Conservation (phyloP, 2,888 invertebrate species). For the Neelides folsomi region DNA sequence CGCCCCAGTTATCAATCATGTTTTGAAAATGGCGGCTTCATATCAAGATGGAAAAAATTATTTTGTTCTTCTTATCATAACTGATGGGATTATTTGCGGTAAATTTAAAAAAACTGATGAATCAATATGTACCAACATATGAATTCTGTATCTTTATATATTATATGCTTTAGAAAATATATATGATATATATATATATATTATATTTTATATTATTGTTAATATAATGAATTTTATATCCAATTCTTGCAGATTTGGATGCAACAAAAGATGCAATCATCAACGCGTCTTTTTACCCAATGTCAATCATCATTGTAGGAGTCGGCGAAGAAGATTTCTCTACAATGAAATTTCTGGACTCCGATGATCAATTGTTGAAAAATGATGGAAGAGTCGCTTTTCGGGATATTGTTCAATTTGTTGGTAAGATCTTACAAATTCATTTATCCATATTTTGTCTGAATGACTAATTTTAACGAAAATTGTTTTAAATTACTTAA, state of each 20-base stretch:
- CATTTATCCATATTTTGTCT: no score
- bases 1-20: constrained; percentile 45
- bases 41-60: constrained; percentile 43
- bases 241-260: constrained; percentile 28
- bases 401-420: constrained; percentile 48
- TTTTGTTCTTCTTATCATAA: constrained; percentile 48
- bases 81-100: constrained; percentile 45
- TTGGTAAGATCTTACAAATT: constrained; percentile 33
- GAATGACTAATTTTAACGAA: no score
- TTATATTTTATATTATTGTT: no score
- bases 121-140: background rate
- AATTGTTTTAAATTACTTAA: no score
- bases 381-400: constrained; percentile 41
- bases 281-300: constrained; percentile 41
- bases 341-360: constrained; percentile 49
- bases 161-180: no score
- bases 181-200: no score
- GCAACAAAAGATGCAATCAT: constrained; percentile 36
- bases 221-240: no score
- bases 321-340: constrained; percentile 48
- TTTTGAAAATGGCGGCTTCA: constrained; percentile 40
- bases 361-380: constrained; percentile 39
- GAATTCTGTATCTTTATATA: no score
- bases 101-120: background rate
- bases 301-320: constrained; percentile 45